Evolutionary conservation across 2,888 invertebrate genomes (phyloP), one percentile per base, ranked within the genome.

Genomic region (Cantharis lateralis): DNA sequence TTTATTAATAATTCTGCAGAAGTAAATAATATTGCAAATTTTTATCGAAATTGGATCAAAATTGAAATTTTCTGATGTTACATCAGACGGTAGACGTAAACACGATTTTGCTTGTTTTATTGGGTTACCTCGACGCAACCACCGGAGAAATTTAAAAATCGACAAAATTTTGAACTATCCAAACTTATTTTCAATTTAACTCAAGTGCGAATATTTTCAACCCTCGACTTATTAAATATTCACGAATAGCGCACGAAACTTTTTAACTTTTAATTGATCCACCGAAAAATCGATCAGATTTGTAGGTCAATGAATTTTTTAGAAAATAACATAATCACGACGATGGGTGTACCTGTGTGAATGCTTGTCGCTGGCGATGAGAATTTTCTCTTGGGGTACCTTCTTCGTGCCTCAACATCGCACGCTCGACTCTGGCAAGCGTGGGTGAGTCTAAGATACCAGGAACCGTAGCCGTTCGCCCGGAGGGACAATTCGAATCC

Each of bases 361-460:
- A 86, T 63, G 86, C 85, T 78, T 86, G 84, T 79, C 87, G 83
- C 48, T 84, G 82, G 20, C 85, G 80, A 74, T 84, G 83, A 76
- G 85, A 85, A 71, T 83, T 84, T 78, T 87, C 85, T 74, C 87
- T 81, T 71, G 84, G 83, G 71, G 83, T 78, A 70, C 87, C 87
- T 77, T 87, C 90, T 82, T 91, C 91, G 81, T 91, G 89, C 76
- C 91, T 87, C 80, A 91, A 84, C 81, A 91, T 89, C 66, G 91
- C 91, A 83, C 91, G 89, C 86, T 91, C 91, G 77, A 91, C 91
- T 82, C 91, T 88, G 79, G 91, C 91, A 83, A 91, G 87, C 80
- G 91, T 91, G 80, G 91, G 91, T 79, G 91, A 91, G 85, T 91
- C 91, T 83, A 91, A 87, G 81, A 91, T 90, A 74, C 91, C 90